Evolutionary conservation across 2,113 vertebrate species (phyloP).

Genomic region (Saccopteryx leptura): DNA sequence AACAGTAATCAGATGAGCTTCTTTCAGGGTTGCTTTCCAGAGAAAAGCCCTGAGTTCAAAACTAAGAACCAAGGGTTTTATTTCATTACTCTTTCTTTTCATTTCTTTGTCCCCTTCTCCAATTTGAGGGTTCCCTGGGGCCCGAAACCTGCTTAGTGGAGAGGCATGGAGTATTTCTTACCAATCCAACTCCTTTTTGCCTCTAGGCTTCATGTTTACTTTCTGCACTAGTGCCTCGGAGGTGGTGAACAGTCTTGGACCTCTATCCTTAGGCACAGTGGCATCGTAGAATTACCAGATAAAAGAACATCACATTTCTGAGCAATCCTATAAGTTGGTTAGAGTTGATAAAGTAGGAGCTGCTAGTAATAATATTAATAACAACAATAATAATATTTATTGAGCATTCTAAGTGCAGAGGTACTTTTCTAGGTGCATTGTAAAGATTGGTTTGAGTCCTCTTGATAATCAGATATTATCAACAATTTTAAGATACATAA

Average conservation of each 20-base stretch:
- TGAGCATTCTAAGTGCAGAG: not conserved
- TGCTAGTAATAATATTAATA: not conserved
- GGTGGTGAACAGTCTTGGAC: not conserved
- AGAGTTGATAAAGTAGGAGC: not conserved
- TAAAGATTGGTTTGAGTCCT: not conserved
- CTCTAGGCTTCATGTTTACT: not conserved
- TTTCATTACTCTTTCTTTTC: not conserved
- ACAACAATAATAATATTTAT: not conserved
- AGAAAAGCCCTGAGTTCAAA: not conserved
- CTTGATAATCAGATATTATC: not conserved
- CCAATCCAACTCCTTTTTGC: not conserved
- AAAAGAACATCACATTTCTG: not conserved
- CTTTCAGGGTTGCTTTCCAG: not conserved
- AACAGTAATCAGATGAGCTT: not conserved
- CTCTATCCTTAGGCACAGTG: not conserved
- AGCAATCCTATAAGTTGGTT: not conserved
- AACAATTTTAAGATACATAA: conserved; percentile 40
- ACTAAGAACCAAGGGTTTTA: not conserved
- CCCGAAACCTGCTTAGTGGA: not conserved
- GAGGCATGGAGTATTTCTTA: not conserved
- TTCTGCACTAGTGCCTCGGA: not conserved
- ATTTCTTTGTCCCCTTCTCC: not conserved
- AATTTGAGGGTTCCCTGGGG: not conserved
- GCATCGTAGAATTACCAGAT: not conserved
- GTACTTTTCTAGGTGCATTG: not conserved